Evolutionary conservation across 2,113 vertebrate genomes (phyloP).

Genomic region (Pomatorhinus ruficollis): DNA sequence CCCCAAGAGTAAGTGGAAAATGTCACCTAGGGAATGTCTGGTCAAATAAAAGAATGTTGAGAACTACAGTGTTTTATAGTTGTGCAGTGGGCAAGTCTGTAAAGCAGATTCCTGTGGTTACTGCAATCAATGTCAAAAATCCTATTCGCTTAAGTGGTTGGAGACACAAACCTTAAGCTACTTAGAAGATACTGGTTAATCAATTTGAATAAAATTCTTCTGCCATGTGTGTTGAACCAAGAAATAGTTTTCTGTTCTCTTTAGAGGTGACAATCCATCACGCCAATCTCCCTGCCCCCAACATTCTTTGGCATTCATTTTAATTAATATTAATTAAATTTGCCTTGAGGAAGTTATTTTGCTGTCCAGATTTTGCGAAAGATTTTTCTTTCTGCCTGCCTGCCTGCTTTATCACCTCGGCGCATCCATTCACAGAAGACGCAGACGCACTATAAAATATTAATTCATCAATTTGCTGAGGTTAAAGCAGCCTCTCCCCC

Average conservation of each 20-base stretch:
- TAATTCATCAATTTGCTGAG: neutral
- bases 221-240: neutral
- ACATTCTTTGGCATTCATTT: neutral
- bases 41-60: neutral
- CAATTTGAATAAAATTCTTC: constrained; percentile 11
- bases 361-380: neutral
- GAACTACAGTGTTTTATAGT: neutral
- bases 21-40: neutral
- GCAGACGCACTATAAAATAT: neutral
- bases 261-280: neutral
- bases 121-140: constrained; percentile 4
- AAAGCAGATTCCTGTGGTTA: neutral
- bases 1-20: neutral
- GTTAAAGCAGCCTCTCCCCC: neutral
- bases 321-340: constrained; percentile 29
- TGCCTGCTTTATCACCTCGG: neutral
- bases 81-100: neutral
- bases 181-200: neutral
- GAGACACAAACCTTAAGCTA: neutral
- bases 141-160: neutral
- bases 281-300: too few species aligned
- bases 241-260: neutral
- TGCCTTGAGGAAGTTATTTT: neutral
- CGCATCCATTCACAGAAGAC: neutral
- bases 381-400: neutral